A percentile compares a stretch with the other conserved stretches of the same genome.
Conservation (phyloP, 2,888 invertebrate species). For the Chaetoderma sp. region DNA sequence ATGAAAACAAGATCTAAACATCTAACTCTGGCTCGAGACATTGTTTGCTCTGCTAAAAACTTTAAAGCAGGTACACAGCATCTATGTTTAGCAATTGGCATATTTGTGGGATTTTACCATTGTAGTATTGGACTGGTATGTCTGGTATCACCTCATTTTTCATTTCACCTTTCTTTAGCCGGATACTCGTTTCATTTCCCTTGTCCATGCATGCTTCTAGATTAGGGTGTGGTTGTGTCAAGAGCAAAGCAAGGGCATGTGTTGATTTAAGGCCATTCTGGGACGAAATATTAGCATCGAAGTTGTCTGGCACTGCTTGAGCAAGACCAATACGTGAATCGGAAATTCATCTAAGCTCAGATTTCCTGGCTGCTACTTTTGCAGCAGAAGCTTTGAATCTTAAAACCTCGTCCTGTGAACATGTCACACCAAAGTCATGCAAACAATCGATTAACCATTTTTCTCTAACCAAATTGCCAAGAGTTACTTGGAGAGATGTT, state of each 20-base stretch:
- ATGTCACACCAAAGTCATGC: constrained; percentile 25
- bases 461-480: constrained; percentile 7
- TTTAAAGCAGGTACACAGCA: too few species aligned
- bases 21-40: too few species aligned
- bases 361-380: constrained; percentile 14
- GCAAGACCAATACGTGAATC: constrained; percentile 22
- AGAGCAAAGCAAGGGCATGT: constrained; percentile 24
- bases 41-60: too few species aligned
- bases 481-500: constrained; percentile 11
- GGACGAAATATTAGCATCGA: constrained; percentile 33
- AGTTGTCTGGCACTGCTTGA: constrained; percentile 31
- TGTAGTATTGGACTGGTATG: not conserved
- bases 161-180: constrained; percentile 6
- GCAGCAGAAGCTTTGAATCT: constrained; percentile 41
- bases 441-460: not conserved
- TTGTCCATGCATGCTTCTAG: not conserved
- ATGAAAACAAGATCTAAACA: too few species aligned
- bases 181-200: not conserved
- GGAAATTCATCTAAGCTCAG: not conserved
- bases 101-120: too few species aligned
- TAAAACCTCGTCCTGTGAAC: constrained; percentile 38
- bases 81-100: too few species aligned
- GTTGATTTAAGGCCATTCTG: constrained; percentile 32
- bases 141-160: not conserved
- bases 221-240: constrained; percentile 13